Conservation (phyloP, 1,140 invertebrate species). For the Anthonomus grandis region DNA sequence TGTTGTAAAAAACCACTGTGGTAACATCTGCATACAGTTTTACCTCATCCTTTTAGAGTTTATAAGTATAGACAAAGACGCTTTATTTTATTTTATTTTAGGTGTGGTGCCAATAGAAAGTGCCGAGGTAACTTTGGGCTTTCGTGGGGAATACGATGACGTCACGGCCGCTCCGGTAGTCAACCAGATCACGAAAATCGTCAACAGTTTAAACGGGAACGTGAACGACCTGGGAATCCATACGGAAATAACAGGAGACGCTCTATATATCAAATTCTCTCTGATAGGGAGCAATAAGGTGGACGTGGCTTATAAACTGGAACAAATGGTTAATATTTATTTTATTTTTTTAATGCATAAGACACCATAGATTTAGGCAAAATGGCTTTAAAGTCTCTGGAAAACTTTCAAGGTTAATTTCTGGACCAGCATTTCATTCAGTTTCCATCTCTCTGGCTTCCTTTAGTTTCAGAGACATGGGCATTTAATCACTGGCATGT, state of each 20-base stretch:
- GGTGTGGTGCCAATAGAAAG: conserved; percentile 59
- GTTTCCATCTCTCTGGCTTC: no score
- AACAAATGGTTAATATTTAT: conserved; percentile 55
- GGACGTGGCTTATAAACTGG: conserved; percentile 62
- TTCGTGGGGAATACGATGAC: conserved; percentile 56
- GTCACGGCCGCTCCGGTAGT: conserved; percentile 49
- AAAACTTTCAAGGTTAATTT: no score
- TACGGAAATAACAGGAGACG: conserved; percentile 55
- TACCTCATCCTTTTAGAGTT: no score
- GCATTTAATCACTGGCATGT: no score
- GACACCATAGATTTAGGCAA: neutral
- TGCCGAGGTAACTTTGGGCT: conserved; percentile 60
- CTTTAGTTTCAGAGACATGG: no score
- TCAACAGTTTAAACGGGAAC: conserved; percentile 55
- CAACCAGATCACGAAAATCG: conserved; percentile 53
- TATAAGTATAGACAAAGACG: no score
- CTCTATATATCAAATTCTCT: conserved; percentile 58
- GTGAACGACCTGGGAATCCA: conserved; percentile 54
- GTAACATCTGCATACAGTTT: no score
- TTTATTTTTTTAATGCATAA: no score
- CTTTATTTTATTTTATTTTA: conserved; percentile 40
- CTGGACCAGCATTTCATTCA: no score
- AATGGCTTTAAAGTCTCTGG: no score
- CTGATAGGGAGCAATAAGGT: conserved; percentile 63
- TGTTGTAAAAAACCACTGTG: no score